Base-by-base conservation (phyloP, 2,113 vertebrate species). In the Pampusana beccarii region DNA sequence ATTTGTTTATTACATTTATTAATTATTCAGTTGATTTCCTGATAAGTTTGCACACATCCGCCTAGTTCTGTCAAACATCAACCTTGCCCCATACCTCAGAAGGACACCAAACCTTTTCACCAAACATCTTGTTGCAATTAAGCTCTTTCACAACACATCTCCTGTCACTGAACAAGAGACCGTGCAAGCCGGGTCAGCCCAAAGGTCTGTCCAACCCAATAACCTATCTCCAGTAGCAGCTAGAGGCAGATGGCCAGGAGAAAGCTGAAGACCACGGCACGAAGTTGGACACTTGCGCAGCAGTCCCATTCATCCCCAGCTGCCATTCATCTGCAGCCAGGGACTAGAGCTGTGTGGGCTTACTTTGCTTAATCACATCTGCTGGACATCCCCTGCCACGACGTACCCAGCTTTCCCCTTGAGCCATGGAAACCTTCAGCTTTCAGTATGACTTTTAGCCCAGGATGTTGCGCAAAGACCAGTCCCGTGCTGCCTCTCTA, bases 331-430 rank as follows among this genome's bases (percentile, higher is more conserved):
- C 40, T 9, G 0, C 42, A 88, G 79, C 40, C n/a, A 40, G 66
- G 58, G 54, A 44, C 36, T 50, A 50, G n/a, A n/a, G 44, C 44
- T 90, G 33, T 13, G 23, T 31, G 34, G 7, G 26, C 13, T 65
- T 62, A 74, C 89, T 44, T 54, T 66, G 64, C 69, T 50, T 25
- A n/a, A 6, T 54, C 79, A 50, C 29, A 38, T 65, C 50, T 50
- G 5, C 44, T 17, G 48, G 42, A 44, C 58, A 56, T 10, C 4
- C 20, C 10, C 20, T 56, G 38, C 60, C 48, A n/a, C 18, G 33
- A 3, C 0, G 1, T 19, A 42, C 28, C 51, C 42, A 16, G 29
- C 16, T 29, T 56, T 46, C 17, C 58, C 36, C 19, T 74, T 0
- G 0, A 75, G 53, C 44, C n/a, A 7, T 6, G 15, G 19, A 64